A percentile compares a stretch with the other conserved stretches of the same genome.
Evolutionary conservation across 1,140 invertebrate genomes (phyloP).

Genomic region (Euura lappo): DNA sequence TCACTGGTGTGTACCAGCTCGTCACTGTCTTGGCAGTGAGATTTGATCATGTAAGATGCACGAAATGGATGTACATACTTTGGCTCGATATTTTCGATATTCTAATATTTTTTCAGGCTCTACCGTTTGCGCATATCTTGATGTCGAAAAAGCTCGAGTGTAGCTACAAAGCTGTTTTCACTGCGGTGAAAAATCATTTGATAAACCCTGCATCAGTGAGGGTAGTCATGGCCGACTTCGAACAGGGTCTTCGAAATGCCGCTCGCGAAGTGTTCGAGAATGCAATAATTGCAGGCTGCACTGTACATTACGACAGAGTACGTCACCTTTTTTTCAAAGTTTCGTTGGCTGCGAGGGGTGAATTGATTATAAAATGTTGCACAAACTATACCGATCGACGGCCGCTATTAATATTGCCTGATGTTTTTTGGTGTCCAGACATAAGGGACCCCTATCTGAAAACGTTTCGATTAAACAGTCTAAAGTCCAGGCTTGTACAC

Average conservation of each 20-base stretch:
- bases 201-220: background rate
- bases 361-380: too few relatives aligned
- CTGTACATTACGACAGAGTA: conserved; percentile 15
- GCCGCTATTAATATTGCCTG: too few relatives aligned
- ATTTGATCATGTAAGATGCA: conserved; percentile 16
- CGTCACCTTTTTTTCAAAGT: background rate
- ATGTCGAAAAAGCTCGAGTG: background rate
- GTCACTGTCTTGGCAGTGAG: conserved; percentile 7
- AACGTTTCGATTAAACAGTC: too few relatives aligned
- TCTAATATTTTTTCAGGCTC: conserved; percentile 9
- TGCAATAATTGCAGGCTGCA: conserved; percentile 11
- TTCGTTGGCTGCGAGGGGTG: background rate
- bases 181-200: background rate
- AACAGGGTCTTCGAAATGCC: conserved; percentile 12
- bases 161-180: background rate
- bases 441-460: too few relatives aligned
- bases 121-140: conserved; percentile 13
- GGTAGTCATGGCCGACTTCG: conserved; percentile 15
- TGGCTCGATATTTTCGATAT: background rate
- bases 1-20: conserved; percentile 9
- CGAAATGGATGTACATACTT: conserved; percentile 1
- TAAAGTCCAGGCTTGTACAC: too few relatives aligned
- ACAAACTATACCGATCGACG: too few relatives aligned
- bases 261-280: background rate
- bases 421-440: too few relatives aligned